Percentiles rank a stretch among this genome's conserved stretches.
Evolutionary conservation across 2,797 vertebrate genomes (phyloP).

Genomic region (Etheostoma nigrum): DNA sequence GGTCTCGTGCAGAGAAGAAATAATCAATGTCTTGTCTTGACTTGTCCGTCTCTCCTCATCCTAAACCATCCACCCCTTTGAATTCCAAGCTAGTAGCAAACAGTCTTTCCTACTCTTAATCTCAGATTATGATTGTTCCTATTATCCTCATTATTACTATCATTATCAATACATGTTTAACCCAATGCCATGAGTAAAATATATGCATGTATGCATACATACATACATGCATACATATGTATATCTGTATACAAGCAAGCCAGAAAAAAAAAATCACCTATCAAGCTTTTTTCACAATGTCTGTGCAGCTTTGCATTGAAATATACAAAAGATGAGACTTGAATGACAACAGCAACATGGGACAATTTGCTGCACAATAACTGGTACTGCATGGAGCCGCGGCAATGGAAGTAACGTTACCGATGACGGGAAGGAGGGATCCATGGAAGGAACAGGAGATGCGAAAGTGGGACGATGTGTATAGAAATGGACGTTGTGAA

Average conservation of each 20-base stretch:
- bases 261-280: slow-evolving; percentile 68
- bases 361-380: slow-evolving; percentile 69
- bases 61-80: slow-evolving; percentile 37
- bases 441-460: slow-evolving; percentile 32
- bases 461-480: slow-evolving; percentile 50
- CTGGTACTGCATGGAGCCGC: slow-evolving; percentile 83
- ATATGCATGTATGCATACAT: slow-evolving; percentile 31
- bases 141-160: slow-evolving; percentile 70
- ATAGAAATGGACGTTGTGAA: slow-evolving; percentile 67
- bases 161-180: slow-evolving; percentile 75
- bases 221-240: slow-evolving; percentile 10
- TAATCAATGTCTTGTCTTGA: slow-evolving; percentile 55
- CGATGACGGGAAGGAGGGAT: slow-evolving; percentile 39
- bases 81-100: slow-evolving; percentile 67
- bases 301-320: slow-evolving; percentile 82
- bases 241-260: slow-evolving; percentile 74
- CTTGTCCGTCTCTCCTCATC: slow-evolving; percentile 54
- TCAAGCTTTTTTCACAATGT: slow-evolving; percentile 82
- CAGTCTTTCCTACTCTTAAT: slow-evolving; percentile 63
- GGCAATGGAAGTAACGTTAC: slow-evolving; percentile 37
- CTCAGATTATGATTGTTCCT: slow-evolving; percentile 75
- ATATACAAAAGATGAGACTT: slow-evolving; percentile 68
- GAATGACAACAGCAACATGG: slow-evolving; percentile 59
- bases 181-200: slow-evolving; percentile 65
- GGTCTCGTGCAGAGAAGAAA: slow-evolving; percentile 52